A percentile compares a stretch with the other conserved stretches of the same genome.
Evolutionary conservation across 2,888 invertebrate species (phyloP).

Genomic region (Drosophila tanythrix): DNA sequence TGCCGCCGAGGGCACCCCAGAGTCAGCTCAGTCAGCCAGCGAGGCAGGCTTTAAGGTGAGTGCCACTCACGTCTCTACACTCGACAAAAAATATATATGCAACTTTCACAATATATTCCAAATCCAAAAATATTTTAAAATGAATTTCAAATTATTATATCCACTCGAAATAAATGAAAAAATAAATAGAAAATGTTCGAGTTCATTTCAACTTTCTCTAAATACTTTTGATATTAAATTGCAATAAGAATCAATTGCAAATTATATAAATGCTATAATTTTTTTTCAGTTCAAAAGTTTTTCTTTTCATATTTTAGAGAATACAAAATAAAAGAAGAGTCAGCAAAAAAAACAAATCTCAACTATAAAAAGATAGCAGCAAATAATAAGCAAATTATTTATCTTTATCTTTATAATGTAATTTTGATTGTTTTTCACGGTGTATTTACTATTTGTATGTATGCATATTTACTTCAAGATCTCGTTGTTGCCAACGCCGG

Average conservation of each 20-base stretch:
- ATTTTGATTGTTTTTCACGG: neutral
- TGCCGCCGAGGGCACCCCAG: conserved; percentile 52
- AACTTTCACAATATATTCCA: neutral
- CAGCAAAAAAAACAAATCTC: too few species aligned
- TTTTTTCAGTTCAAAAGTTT: too few species aligned
- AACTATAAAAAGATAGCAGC: too few species aligned
- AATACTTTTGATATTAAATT: neutral
- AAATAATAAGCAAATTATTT: neutral
- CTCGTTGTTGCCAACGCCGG: conserved; percentile 70
- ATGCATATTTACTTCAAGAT: conserved; percentile 49
- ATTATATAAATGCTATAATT: neutral
- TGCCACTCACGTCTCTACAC: neutral
- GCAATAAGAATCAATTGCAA: neutral
- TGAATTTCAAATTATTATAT: neutral
- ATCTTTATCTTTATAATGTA: neutral
- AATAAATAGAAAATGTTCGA: neutral
- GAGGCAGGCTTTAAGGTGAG: conserved; percentile 75
- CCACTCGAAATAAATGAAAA: neutral
- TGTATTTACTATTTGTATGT: neutral
- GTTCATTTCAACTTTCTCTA: neutral
- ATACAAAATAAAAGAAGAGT: neutral
- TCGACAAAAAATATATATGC: neutral
- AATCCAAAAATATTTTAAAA: neutral
- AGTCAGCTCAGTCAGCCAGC: conserved; percentile 37
- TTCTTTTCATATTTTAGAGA: too few species aligned